phyloP scores from a whole-genome alignment of 2,888 invertebrate genomes.

The Netelia inedita region DNA sequence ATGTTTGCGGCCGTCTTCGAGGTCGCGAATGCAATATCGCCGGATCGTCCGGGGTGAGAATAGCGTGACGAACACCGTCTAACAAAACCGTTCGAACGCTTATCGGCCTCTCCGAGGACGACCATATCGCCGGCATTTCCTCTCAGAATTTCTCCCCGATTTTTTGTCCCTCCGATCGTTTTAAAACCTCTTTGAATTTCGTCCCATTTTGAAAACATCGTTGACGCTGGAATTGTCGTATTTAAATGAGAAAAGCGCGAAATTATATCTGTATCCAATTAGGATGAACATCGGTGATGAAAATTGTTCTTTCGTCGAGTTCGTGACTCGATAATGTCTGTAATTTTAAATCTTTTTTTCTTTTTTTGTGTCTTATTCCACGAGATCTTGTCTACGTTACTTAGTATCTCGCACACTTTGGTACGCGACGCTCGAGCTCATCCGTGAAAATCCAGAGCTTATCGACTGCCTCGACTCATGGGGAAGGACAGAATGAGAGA shows the following conservation, averaged over 20 bases:
- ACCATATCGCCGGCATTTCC: slow-evolving; percentile 86
- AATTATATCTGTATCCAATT: not conserved
- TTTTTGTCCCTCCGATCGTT: not conserved
- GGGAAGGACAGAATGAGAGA: slow-evolving; percentile 73
- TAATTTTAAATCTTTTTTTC: not conserved
- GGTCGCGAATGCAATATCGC: slow-evolving; percentile 74
- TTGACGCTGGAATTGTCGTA: not conserved
- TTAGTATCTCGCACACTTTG: slow-evolving; percentile 38
- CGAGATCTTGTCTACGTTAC: slow-evolving; percentile 2
- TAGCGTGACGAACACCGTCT: slow-evolving; percentile 90
- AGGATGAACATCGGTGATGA: not conserved
- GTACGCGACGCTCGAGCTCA: slow-evolving; percentile 48
- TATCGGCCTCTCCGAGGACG: slow-evolving; percentile 87
- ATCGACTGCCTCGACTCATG: slow-evolving; percentile 76
- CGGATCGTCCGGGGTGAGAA: slow-evolving; percentile 89
- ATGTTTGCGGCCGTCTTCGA: slow-evolving; percentile 74
- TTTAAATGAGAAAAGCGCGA: not conserved
- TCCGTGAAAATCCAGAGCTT: slow-evolving; percentile 68
- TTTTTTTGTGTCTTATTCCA: not conserved
- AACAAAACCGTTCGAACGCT: slow-evolving; percentile 89
- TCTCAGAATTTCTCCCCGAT: not conserved
- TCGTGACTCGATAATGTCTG: not conserved
- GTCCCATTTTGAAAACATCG: not conserved
- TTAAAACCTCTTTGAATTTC: slow-evolving; percentile 24
- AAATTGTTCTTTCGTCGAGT: not conserved